phyloP scores from a whole-genome alignment of 2,113 vertebrate genomes.

The Syngnathus scovelli region DNA sequence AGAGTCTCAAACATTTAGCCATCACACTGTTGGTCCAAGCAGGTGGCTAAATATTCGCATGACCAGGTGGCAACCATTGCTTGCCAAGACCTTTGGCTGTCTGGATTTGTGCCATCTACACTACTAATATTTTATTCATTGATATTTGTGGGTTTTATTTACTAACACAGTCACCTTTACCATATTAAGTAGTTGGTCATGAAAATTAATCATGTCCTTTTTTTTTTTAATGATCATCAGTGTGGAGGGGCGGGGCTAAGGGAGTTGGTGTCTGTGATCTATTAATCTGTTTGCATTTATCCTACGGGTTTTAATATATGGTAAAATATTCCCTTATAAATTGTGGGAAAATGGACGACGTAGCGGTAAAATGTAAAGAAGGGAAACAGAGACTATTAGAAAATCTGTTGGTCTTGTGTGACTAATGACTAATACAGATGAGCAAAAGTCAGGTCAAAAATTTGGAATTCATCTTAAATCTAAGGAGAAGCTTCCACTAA shows the following conservation, averaged over 20 bases:
- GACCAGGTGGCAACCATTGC: constrained; percentile 45
- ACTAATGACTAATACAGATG: not conserved
- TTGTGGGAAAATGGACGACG: not conserved
- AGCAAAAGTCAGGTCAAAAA: too few relatives aligned
- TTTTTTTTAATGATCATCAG: not conserved
- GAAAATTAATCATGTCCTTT: constrained; percentile 3
- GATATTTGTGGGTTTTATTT: constrained; percentile 14
- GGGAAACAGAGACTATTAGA: not conserved
- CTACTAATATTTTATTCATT: constrained; percentile 29
- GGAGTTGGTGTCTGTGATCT: not conserved
- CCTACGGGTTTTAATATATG: not conserved
- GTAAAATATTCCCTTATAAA: not conserved
- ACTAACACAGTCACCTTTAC: constrained; percentile 12
- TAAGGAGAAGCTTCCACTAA: too few relatives aligned
- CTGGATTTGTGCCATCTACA: constrained; percentile 13
- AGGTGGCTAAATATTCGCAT: constrained; percentile 46
- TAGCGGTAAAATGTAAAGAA: not conserved
- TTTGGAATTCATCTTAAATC: too few relatives aligned
- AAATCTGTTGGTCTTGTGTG: not conserved
- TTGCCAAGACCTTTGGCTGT: constrained; percentile 36
- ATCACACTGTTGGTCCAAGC: constrained; percentile 50
- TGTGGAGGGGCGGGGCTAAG: not conserved
- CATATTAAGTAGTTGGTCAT: not conserved
- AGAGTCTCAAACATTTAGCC: constrained; percentile 56
- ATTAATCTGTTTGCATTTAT: not conserved